Evolutionary conservation across 2,797 vertebrate genomes (phyloP).

Genomic region (Betta splendens): DNA sequence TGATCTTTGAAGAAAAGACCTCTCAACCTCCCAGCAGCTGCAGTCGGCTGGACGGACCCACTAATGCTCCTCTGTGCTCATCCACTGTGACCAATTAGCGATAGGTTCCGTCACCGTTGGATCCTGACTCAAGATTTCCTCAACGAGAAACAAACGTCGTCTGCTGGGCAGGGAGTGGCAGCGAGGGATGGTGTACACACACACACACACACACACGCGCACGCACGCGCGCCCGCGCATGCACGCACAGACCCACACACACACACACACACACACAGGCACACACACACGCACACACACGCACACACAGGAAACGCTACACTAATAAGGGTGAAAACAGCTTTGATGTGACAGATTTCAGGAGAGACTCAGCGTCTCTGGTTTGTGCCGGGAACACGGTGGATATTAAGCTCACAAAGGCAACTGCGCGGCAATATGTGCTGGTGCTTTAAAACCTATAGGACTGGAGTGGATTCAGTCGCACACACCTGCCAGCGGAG

Average conservation of each 20-base stretch:
- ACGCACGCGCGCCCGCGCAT: constrained; percentile 16
- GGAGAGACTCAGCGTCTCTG: constrained; percentile 18
- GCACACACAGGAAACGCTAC: constrained; percentile 26
- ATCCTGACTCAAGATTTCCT: constrained; percentile 58
- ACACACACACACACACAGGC: constrained; percentile 15
- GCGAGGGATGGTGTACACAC: constrained; percentile 13
- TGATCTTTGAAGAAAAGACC: constrained; percentile 49
- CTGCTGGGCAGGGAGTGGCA: constrained; percentile 22
- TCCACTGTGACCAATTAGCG: constrained; percentile 70
- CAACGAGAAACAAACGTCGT: constrained; percentile 49
- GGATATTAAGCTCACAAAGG: constrained; percentile 25
- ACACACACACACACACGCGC: constrained; percentile 16
- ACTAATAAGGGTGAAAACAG: constrained; percentile 54
- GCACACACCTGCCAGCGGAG: constrained; percentile 25
- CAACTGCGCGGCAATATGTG: constrained; percentile 5
- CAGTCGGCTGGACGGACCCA: constrained; percentile 38
- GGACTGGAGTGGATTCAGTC: constrained; percentile 2
- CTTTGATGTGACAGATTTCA: constrained; percentile 58
- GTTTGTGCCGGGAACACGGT: constrained; percentile 24
- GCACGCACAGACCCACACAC: constrained; percentile 16
- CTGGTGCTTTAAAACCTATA: not conserved
- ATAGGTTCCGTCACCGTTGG: constrained; percentile 50
- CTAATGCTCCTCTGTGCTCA: constrained; percentile 25
- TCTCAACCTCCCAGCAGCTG: constrained; percentile 53
- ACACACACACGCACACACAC: constrained; percentile 16